Percentiles rank a stretch among this genome's conserved stretches.
Conservation (phyloP, 2,797 vertebrate genomes). For the Danio aesculapii region DNA sequence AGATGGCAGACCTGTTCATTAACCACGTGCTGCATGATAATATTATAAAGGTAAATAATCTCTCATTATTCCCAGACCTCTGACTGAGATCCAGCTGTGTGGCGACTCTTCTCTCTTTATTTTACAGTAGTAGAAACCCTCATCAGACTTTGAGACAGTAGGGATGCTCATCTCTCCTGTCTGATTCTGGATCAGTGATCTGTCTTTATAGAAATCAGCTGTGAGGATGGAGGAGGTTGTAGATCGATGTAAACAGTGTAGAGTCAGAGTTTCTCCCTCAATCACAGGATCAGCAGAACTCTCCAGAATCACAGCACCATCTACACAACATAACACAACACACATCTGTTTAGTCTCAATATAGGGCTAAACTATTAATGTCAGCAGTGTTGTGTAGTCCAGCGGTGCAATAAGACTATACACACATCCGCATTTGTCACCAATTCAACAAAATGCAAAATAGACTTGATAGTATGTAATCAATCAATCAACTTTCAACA, state of each 20-base stretch:
- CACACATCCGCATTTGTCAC: no score
- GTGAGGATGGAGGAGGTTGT: not conserved
- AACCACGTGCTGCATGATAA: no score
- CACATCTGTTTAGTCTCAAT: no score
- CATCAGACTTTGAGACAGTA: not conserved
- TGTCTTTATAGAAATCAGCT: conserved; percentile 39
- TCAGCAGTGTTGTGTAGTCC: no score
- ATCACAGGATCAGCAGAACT: not conserved
- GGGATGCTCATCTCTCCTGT: conserved; percentile 38
- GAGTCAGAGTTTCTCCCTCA: not conserved
- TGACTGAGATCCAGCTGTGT: conserved; percentile 42
- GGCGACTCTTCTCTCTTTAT: not conserved
- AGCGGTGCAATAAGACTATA: no score
- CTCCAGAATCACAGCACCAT: not conserved
- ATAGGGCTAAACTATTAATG: no score
- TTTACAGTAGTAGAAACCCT: conserved; percentile 2
- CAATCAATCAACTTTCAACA: no score
- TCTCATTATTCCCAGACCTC: not conserved
- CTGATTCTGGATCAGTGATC: not conserved
- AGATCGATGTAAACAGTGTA: no score
- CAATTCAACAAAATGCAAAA: no score
- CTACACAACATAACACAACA: no score
- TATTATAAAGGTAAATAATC: not conserved
- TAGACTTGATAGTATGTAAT: no score
- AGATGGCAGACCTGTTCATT: not conserved